phyloP scores from a whole-genome alignment of 1,140 invertebrate genomes.

The Sinonovacula constricta region DNA sequence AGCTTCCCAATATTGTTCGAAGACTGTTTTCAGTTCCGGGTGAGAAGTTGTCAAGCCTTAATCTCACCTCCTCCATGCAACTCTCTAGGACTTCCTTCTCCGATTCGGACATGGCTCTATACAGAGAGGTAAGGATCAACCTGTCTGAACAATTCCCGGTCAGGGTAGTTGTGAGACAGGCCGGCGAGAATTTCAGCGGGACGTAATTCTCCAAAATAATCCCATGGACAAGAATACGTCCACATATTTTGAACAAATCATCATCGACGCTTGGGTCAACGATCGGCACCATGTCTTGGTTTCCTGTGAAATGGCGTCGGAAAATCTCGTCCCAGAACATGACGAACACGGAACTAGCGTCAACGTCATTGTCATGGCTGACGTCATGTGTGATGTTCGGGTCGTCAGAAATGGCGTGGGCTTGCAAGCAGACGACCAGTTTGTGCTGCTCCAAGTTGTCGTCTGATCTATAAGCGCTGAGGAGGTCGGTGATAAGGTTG shows the following conservation, averaged over 20 bases:
- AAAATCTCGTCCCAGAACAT: conserved; percentile 53
- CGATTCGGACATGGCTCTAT: conserved; percentile 37
- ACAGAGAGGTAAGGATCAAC: conserved; percentile 41
- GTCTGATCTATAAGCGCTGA: conserved; percentile 28
- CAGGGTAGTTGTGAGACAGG: conserved; percentile 19
- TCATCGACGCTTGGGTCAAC: conserved; percentile 32
- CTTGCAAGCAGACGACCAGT: conserved; percentile 16
- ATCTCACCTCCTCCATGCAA: conserved; percentile 38
- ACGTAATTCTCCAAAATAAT: conserved; percentile 44
- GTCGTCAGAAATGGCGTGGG: background rate
- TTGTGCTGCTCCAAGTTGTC: conserved; percentile 2
- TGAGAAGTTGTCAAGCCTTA: conserved; percentile 27
- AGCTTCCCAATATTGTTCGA: conserved; percentile 39
- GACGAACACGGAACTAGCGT: conserved; percentile 16
- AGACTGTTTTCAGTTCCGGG: conserved; percentile 26
- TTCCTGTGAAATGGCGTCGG: conserved; percentile 40
- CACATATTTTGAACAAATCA: conserved; percentile 48
- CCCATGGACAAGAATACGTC: conserved; percentile 46
- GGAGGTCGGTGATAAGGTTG: conserved; percentile 6
- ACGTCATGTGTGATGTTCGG: too few relatives aligned
- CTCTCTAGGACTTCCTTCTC: conserved; percentile 33
- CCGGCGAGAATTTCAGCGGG: conserved; percentile 39
- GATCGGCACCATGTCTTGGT: conserved; percentile 41
- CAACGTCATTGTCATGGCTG: background rate
- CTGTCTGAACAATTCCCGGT: conserved; percentile 26